Percentiles rank a stretch among this genome's conserved stretches.
phyloP scores from a whole-genome alignment of 2,797 vertebrate genomes.

The Alosa sapidissima region DNA sequence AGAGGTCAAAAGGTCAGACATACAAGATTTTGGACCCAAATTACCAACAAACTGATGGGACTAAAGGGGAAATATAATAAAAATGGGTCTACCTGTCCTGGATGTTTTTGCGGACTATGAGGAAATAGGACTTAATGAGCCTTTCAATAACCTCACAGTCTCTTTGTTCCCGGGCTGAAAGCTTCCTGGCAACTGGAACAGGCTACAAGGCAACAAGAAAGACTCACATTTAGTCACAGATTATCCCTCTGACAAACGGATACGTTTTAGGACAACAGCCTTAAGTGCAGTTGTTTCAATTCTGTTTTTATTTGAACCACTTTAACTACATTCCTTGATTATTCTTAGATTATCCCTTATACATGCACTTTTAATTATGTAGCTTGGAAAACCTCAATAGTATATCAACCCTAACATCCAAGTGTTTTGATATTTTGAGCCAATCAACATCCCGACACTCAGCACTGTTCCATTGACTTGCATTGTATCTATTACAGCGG shows the following conservation, averaged over 20 bases:
- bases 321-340: background rate
- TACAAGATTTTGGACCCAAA: background rate
- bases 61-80: slow-evolving; percentile 44
- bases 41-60: background rate
- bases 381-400: background rate
- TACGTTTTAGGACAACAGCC: background rate
- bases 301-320: background rate
- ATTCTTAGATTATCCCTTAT: too few relatives aligned
- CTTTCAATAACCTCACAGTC: slow-evolving; percentile 98
- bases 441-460: background rate
- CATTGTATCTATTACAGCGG: too few relatives aligned
- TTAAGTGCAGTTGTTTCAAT: background rate
- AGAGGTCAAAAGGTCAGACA: background rate
- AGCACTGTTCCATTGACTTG: too few relatives aligned
- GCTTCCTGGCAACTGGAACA: slow-evolving; percentile 93
- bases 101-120: slow-evolving; percentile 98
- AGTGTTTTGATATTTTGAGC: background rate
- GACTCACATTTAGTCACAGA: background rate
- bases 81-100: slow-evolving; percentile 86
- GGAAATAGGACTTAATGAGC: slow-evolving; percentile 98
- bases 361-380: background rate
- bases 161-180: slow-evolving; percentile 94
- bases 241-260: background rate
- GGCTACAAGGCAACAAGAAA: slow-evolving; percentile 70
- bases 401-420: background rate